These are phyloP conservation scores for Tiliacea citrago DNA, from an alignment of 2,888 invertebrate species.

Conservation along the genomic window DNA sequence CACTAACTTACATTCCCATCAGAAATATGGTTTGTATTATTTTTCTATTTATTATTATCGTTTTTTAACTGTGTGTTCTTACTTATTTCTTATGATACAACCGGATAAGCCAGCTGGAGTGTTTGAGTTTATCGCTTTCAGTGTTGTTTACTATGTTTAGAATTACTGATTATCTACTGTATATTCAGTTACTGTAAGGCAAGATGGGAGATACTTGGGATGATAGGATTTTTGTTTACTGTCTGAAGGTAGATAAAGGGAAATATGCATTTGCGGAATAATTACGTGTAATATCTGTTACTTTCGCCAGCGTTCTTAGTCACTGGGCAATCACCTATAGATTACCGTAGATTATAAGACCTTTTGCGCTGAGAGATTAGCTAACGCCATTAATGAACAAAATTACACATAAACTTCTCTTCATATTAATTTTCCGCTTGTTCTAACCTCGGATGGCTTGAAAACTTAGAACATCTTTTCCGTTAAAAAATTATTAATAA, in stretches of 20 bases:
- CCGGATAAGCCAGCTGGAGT: conserved; percentile 20
- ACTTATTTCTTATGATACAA: conserved; percentile 29
- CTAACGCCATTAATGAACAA: conserved; percentile 14
- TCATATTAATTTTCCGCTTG: conserved; percentile 1
- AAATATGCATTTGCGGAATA: conserved; percentile 44
- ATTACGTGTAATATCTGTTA: conserved; percentile 27
- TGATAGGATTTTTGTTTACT: conserved; percentile 42
- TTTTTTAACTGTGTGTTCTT: conserved; percentile 23
- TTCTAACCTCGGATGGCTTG: background rate
- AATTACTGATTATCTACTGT: conserved; percentile 44
- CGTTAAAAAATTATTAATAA: background rate
- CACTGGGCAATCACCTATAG: conserved; percentile 1
- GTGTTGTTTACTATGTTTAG: conserved; percentile 39
- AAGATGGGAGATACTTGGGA: conserved; percentile 20
- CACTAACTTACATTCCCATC: conserved; percentile 34
- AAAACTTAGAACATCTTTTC: background rate
- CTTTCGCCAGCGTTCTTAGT: conserved; percentile 28
- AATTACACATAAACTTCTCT: conserved; percentile 3
- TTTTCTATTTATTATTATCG: conserved; percentile 52
- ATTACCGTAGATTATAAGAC: too few relatives aligned
- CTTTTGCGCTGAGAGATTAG: conserved; percentile 21
- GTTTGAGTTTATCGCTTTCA: conserved; percentile 34
- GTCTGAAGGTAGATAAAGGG: conserved; percentile 10
- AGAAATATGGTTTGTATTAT: conserved; percentile 44
- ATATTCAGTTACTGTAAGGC: conserved; percentile 44